Evolutionary conservation across 2,113 vertebrate genomes (phyloP).

Genomic region (Protomyctophum bolini): DNA sequence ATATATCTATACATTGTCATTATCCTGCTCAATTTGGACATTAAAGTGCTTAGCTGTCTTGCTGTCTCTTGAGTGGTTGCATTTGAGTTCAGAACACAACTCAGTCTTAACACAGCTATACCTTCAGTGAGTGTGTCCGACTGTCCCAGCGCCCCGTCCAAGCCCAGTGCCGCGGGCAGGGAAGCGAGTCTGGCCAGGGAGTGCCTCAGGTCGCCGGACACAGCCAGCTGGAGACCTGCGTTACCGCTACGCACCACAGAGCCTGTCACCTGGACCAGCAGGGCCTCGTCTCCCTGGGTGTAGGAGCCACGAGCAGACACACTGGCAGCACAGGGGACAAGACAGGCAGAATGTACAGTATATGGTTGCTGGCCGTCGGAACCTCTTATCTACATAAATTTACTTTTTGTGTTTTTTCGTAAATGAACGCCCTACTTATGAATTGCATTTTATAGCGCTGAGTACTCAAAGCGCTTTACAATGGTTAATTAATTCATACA

Average conservation of each 20-base stretch:
- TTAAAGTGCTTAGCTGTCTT: too few relatives aligned
- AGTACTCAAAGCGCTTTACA: too few relatives aligned
- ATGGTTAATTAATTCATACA: too few relatives aligned
- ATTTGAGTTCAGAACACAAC: too few relatives aligned
- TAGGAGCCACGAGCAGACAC: slow-evolving; percentile 72
- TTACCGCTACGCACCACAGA: slow-evolving; percentile 44
- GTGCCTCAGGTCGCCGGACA: slow-evolving; percentile 76
- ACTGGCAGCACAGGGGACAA: slow-evolving; percentile 60
- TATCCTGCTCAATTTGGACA: too few relatives aligned
- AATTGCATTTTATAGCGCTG: too few relatives aligned
- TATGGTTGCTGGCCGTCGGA: too few relatives aligned
- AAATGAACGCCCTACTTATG: too few relatives aligned
- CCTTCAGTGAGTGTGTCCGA: slow-evolving; percentile 73
- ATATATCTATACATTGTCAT: too few relatives aligned
- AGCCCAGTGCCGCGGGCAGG: slow-evolving; percentile 70
- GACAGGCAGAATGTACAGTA: not conserved
- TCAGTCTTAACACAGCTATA: slow-evolving; percentile 39
- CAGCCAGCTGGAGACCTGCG: slow-evolving; percentile 60
- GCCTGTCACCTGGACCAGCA: slow-evolving; percentile 69
- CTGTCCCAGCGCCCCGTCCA: slow-evolving; percentile 74
- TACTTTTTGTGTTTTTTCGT: too few relatives aligned
- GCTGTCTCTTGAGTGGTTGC: too few relatives aligned
- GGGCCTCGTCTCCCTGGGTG: slow-evolving; percentile 56
- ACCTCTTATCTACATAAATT: too few relatives aligned
- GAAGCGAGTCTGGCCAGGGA: slow-evolving; percentile 63